Evolutionary conservation across 2,113 vertebrate species (phyloP), one percentile per base, ranked within the genome.

Genomic region (Myrmophylax atrothorax): DNA sequence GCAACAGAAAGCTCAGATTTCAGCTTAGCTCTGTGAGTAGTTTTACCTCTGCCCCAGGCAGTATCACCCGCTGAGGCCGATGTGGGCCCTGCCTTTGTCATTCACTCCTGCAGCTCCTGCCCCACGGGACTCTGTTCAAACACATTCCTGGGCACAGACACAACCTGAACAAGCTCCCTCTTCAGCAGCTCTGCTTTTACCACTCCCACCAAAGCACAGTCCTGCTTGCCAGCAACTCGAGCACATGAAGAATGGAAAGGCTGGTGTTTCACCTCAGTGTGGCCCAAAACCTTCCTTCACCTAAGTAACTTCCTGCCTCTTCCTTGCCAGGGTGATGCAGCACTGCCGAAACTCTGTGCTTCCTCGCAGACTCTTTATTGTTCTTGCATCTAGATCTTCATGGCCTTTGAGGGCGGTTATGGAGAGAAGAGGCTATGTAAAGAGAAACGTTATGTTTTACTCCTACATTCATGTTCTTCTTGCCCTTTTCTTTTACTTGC

Each of bases 21-120:
- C 59, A 66, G 40, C 35, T 58, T 18, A 44, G 35, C 50, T 63
- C 75, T 40, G 31, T 10, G 26, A 20, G 14, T 37, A 66, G 64
- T 19, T 80, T 81, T 19, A 83, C 72, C 68, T 63, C 88, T 84
- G 33, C 33, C 68, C 50, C 44, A 12, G 63, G 59, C 55, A 63
- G 0, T 12, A 42, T 17, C 14, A 28, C 40, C 53, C 2, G 0
- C 67, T 3, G 9, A 90, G 26, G 46, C 26, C 1, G 0, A 50
- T 16, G 60, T 38, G 64, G 47, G 40, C 40, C 63, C 50, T 88
- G 55, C 12, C 70, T 53, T 70, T n/a, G 66, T 38, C 47, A 16
- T 46, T 73, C 0, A 1, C n/a, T 75, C 52, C 77, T 86, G 91
- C 63, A 77, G 5, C n/a, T 68, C 46, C 2, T 26, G 46, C 11